Evolutionary conservation across 2,113 vertebrate species (phyloP).

Genomic region (Spea bombifrons): DNA sequence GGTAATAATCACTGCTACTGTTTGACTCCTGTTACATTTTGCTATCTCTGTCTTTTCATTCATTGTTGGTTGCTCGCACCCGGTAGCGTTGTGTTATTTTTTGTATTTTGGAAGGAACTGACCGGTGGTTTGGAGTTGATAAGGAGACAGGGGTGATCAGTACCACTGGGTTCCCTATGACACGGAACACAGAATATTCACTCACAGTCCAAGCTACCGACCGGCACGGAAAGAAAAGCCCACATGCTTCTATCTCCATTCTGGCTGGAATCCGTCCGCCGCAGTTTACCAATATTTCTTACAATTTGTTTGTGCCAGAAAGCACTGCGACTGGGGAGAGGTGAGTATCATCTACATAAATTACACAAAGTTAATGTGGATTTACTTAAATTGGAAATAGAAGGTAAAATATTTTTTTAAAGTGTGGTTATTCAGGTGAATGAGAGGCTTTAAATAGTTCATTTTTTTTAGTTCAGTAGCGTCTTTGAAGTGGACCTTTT

Average conservation of each 20-base stretch:
- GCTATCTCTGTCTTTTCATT: too few species aligned
- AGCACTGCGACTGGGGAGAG: slow-evolving; percentile 66
- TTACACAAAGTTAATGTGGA: too few species aligned
- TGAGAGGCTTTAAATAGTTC: too few species aligned
- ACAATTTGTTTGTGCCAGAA: slow-evolving; percentile 75
- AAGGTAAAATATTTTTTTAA: too few species aligned
- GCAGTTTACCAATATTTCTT: slow-evolving; percentile 80
- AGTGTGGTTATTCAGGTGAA: too few species aligned
- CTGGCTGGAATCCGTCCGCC: slow-evolving; percentile 76
- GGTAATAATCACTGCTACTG: too few species aligned
- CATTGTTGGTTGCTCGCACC: too few species aligned
- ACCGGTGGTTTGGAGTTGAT: slow-evolving; percentile 77
- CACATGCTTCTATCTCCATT: slow-evolving; percentile 67
- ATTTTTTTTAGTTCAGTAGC: too few species aligned
- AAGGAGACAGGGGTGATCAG: slow-evolving; percentile 69
- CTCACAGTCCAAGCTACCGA: slow-evolving; percentile 75
- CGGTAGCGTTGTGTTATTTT: too few species aligned
- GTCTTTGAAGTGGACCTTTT: too few species aligned
- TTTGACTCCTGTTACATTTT: too few species aligned
- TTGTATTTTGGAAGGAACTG: slow-evolving; percentile 62
- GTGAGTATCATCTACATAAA: slow-evolving; percentile 65
- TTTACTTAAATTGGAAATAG: too few species aligned
- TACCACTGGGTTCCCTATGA: slow-evolving; percentile 74
- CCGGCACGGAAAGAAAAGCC: slow-evolving; percentile 62
- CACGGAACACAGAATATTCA: slow-evolving; percentile 74